Evolutionary conservation across 2,797 vertebrate genomes (phyloP).

Genomic region (Falco concolor): DNA sequence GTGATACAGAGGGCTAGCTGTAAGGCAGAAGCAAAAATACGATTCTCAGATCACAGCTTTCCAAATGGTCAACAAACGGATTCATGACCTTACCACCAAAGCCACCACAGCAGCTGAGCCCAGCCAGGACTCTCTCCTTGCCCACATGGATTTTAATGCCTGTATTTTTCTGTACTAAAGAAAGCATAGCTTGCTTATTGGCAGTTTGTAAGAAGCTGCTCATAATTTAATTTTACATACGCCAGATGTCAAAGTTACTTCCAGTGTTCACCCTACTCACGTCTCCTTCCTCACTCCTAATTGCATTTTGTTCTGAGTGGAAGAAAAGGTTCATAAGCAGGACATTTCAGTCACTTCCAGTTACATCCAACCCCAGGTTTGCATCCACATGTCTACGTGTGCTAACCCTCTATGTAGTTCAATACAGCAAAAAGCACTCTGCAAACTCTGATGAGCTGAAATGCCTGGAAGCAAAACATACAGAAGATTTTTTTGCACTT

Average conservation of each 20-base stretch:
- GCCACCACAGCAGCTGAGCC: background rate
- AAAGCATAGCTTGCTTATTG: background rate
- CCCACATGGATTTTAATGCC: background rate
- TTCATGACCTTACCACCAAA: background rate
- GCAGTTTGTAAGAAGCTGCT: background rate
- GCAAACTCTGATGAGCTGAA: constrained; percentile 1
- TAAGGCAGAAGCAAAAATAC: background rate
- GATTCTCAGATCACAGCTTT: background rate
- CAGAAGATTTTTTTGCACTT: background rate
- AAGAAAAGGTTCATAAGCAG: background rate
- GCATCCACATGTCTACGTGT: background rate
- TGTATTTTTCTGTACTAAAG: background rate
- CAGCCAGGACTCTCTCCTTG: background rate
- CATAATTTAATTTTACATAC: background rate
- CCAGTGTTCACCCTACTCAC: background rate
- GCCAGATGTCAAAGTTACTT: background rate
- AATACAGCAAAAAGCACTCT: constrained; percentile 44
- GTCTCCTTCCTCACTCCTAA: background rate
- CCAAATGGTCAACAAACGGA: background rate
- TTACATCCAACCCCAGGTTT: background rate
- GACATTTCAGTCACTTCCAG: background rate
- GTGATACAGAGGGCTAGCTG: rapidly evolving
- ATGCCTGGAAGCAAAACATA: constrained; percentile 40
- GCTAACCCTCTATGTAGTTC: background rate
- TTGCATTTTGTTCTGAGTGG: background rate